Base-by-base conservation (phyloP, 2,888 invertebrate genomes). In the Epinotia brunnichana region DNA sequence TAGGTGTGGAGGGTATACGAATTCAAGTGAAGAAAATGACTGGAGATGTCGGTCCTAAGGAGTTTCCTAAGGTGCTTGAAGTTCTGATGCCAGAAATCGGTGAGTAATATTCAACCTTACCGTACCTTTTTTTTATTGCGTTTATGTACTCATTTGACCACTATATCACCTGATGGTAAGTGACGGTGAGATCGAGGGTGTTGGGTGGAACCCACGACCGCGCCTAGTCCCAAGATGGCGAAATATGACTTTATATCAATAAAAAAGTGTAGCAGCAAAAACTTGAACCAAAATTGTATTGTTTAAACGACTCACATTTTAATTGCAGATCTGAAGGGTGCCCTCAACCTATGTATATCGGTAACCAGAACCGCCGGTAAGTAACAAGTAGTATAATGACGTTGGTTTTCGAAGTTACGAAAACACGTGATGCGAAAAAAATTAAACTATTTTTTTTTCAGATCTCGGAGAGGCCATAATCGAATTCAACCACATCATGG, bases 321-420 rank as follows among this genome's bases (percentile, higher is more conserved):
- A 48, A 62, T 84, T 83, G 39, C 86, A 90, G 90, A 90, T 74
- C 70, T 87, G 77, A 84, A 81, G 9, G 84, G 84, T 0, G 83
- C 86, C 0, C 79, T 86, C 15, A 82, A 83, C 24, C 74, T 80
- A 0, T 68, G 89, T 0, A 80, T 84, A 9, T 73, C 82, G 0
- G 79, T 78, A 0, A 87, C 87, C 0, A 81, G 87, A 53, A 83
- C 84, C 1, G 76, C 75, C 10, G 85, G 90, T 89, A 77, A 78
- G 82, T 76, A 41, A 21, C n/a, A 24, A 63, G n/a, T n/a, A 35
- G 19, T 53, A 35, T 10, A 24, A 17, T 19, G 17, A 41, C 41
- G 41, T 13, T 35, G 9, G 7, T 35, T 35, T 35, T 9, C 7
- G 9, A 9, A 35, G 35, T 24, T 24, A 24, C 21, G 21, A 24